Conservation (phyloP, 2,113 vertebrate species). For the Taxidea taxus region DNA sequence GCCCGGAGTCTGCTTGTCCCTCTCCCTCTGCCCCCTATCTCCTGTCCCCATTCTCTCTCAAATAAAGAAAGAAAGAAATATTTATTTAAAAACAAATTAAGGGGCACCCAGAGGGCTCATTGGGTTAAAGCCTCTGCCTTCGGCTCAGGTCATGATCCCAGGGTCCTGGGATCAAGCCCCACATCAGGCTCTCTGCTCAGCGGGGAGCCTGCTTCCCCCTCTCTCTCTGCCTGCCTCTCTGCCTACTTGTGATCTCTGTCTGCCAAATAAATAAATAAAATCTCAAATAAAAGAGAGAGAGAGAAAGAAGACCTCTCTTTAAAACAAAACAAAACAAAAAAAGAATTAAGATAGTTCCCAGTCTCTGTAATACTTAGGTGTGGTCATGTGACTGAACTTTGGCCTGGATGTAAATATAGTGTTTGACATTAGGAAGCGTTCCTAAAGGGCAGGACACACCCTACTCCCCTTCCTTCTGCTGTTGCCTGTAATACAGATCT, state of each 20-base stretch:
- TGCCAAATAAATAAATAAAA: too few species aligned
- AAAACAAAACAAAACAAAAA: too few species aligned
- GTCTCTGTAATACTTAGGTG: neutral
- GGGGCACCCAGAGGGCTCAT: too few species aligned
- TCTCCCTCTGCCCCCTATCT: neutral
- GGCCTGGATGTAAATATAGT: neutral
- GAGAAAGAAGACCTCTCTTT: too few species aligned
- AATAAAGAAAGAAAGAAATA: neutral
- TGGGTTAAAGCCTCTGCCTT: too few species aligned
- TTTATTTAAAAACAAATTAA: too few species aligned
- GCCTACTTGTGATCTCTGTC: too few species aligned
- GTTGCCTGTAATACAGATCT: neutral
- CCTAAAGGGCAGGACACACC: neutral
- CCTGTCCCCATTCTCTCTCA: neutral
- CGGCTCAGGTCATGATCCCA: too few species aligned
- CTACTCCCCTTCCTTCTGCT: neutral
- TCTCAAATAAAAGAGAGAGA: neutral
- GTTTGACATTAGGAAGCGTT: neutral
- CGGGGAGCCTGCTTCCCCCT: too few species aligned
- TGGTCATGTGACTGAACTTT: neutral
- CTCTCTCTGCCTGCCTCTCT: too few species aligned
- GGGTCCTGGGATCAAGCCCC: too few species aligned
- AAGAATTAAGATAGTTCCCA: neutral
- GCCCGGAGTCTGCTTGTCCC: neutral
- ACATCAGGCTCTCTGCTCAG: too few species aligned